These are phyloP conservation scores for Eciton burchellii DNA, from an alignment of 1,140 invertebrate species.

Conservation along the genomic window DNA sequence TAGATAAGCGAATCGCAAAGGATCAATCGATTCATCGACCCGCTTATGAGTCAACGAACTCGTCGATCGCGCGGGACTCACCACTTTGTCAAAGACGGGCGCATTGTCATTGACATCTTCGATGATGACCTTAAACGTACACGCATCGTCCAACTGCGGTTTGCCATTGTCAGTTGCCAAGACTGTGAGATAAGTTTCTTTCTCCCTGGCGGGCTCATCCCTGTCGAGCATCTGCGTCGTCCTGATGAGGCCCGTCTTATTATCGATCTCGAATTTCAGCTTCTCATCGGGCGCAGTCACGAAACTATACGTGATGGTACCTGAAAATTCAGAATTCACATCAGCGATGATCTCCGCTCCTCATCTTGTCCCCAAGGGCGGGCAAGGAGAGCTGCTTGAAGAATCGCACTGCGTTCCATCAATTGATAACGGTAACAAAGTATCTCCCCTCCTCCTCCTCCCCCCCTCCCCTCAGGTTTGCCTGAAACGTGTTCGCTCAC, in stretches of 20 bases:
- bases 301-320: slow-evolving; percentile 92
- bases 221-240: slow-evolving; percentile 93
- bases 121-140: slow-evolving; percentile 94
- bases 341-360: no score
- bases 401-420: no score
- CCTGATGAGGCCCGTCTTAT: slow-evolving; percentile 90
- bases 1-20: not conserved
- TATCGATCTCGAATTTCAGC: slow-evolving; percentile 92
- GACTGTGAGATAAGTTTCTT: slow-evolving; percentile 92
- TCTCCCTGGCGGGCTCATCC: slow-evolving; percentile 94
- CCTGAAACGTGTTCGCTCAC: no score
- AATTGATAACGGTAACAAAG: no score
- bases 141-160: slow-evolving; percentile 93
- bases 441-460: no score
- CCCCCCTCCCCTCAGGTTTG: no score
- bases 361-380: no score
- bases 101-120: slow-evolving; percentile 95
- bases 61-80: slow-evolving; percentile 70
- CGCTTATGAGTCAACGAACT: slow-evolving; percentile 36
- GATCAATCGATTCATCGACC: not conserved
- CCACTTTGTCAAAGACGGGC: slow-evolving; percentile 94
- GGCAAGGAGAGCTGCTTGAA: no score
- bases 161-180: slow-evolving; percentile 94
- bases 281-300: slow-evolving; percentile 91
- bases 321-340: slow-evolving; percentile 66